Evolutionary conservation across 2,888 invertebrate species (phyloP), one percentile per base, ranked within the genome.

Genomic region (Calliphora vomitoria): DNA sequence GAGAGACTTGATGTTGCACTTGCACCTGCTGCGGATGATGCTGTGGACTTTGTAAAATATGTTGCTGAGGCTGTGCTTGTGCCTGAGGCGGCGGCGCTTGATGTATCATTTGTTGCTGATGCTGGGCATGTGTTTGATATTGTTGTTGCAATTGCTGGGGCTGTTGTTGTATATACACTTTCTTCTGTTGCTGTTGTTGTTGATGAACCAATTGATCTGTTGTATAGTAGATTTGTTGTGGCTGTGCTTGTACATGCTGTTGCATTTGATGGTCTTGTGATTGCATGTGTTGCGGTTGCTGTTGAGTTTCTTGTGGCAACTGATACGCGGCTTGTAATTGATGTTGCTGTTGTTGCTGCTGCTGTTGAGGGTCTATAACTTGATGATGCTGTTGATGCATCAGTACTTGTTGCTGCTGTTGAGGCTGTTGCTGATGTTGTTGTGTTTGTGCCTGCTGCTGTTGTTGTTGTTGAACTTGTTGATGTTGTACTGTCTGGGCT

Each of bases 181-280:
- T 87, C 44, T 87, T 87, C 13, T 87, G 87, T 41, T 81, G 80
- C 20, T 74, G 91, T 89, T 75, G 92, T 38, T 93, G 93, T 15
- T 91, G 90, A 74, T 92, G 93, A 11, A 93, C 84, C 8, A 92
- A 91, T 62, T 91, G 92, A 83, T 92, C 92, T 0, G 92, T 91
- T 35, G 93, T 92, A 69, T 92, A 92, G 35, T 92, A 92, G 3
- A 92, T 92, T 87, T 92, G 93, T 35, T 92, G 93, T 38, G 92
- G 91, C 41, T 85, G 91, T 31, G 91, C 91, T 68, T 91, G 92
- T 55, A 91, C 90, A 66, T 92, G 91, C 50, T 90, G 90, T 31
- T 91, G 91, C 41, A 89, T 88, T 81, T 90, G 92, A 69, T 91
- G 92, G 0, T 90, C 90, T 74, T 90, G 92, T 41, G 91, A 90